Evolutionary conservation across 2,113 vertebrate genomes (phyloP).

Genomic region (Neotoma lepida): DNA sequence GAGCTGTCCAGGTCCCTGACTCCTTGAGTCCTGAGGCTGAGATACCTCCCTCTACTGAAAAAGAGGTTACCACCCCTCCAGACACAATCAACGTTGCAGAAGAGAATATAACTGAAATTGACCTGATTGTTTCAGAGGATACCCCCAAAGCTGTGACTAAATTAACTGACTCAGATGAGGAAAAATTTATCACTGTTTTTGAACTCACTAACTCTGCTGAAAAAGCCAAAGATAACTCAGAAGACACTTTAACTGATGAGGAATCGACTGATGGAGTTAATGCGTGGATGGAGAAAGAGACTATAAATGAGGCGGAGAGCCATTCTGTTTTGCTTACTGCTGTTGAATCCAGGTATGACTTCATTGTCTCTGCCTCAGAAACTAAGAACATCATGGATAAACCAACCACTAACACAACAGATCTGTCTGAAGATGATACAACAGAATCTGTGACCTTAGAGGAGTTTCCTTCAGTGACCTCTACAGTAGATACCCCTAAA

Average conservation of each 20-base stretch:
- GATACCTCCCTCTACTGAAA: constrained; percentile 22
- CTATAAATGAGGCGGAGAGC: constrained; percentile 1
- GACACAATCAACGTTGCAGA: constrained; percentile 6
- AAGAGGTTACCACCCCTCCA: background rate
- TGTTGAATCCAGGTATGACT: constrained; percentile 69
- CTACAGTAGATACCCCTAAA: background rate
- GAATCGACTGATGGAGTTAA: background rate
- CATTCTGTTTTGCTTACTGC: constrained; percentile 56
- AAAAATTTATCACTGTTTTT: constrained; percentile 73
- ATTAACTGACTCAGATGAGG: constrained; percentile 48
- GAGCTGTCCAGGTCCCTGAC: background rate
- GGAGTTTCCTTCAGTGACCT: background rate
- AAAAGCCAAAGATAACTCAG: constrained; percentile 39
- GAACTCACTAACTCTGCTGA: constrained; percentile 59
- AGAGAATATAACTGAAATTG: constrained; percentile 50
- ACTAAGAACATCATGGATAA: background rate
- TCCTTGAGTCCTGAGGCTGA: constrained; percentile 28
- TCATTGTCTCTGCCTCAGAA: background rate
- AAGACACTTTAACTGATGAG: constrained; percentile 53
- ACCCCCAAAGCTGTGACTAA: background rate
- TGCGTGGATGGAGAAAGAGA: constrained; percentile 51
- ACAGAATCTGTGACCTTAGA: background rate
- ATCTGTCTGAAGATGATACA: constrained; percentile 12
- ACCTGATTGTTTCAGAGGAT: constrained; percentile 37
- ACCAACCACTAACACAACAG: background rate